phyloP scores from a whole-genome alignment of 2,888 invertebrate species.

The Sphaerophoria rueppellii region DNA sequence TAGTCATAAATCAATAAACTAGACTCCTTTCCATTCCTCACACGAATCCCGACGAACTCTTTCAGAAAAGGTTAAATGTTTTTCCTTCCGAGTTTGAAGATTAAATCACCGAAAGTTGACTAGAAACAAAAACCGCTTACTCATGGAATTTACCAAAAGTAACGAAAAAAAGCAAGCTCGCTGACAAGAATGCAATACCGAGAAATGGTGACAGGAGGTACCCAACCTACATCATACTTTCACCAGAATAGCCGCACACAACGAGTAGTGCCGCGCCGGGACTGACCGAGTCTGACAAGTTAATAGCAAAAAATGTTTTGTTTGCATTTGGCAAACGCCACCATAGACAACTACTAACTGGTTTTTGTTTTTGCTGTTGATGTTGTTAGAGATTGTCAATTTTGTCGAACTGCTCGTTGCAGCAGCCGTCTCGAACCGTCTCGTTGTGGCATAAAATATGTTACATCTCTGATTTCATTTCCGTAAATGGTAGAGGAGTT shows the following conservation, averaged over 20 bases:
- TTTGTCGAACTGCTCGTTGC: conserved; percentile 19
- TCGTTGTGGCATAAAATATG: conserved; percentile 11
- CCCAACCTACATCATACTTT: conserved; percentile 51
- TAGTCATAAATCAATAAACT: conserved; percentile 42
- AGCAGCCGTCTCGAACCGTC: too few species aligned
- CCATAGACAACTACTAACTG: conserved; percentile 20
- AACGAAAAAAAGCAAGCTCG: background rate
- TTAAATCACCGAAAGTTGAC: conserved; percentile 6
- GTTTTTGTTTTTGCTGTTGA: conserved; percentile 2
- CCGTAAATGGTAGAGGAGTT: conserved; percentile 50
- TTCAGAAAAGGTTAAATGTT: conserved; percentile 26
- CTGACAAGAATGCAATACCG: background rate
- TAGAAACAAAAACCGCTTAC: conserved; percentile 27
- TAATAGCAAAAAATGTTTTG: conserved; percentile 31
- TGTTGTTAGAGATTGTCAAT: background rate
- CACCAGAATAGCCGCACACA: conserved; percentile 27
- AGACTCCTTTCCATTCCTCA: conserved; percentile 10
- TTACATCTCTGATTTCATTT: conserved; percentile 60
- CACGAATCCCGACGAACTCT: conserved; percentile 4
- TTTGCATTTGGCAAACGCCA: conserved; percentile 43
- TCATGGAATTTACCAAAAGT: conserved; percentile 16
- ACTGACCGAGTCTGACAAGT: conserved; percentile 22
- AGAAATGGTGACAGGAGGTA: conserved; percentile 42
- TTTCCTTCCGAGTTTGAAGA: conserved; percentile 4
- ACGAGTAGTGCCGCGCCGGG: background rate